Conservation (phyloP, 2,797 vertebrate genomes). For the Argya squamiceps region DNA sequence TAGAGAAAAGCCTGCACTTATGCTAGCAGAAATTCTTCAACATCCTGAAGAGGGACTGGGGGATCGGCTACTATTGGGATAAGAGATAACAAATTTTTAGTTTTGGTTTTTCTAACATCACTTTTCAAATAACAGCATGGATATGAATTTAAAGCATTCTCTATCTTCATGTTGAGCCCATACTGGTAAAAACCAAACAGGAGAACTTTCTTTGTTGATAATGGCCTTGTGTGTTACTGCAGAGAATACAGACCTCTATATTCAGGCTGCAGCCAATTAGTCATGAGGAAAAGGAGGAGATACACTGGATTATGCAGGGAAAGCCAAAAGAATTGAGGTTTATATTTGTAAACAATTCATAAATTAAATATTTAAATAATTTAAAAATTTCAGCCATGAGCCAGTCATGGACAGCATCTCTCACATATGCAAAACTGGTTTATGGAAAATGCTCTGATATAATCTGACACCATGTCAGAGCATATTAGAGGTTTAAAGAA, state of each 20-base stretch:
- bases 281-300: background rate
- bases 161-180: background rate
- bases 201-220: background rate
- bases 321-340: background rate
- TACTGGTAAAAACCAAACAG: background rate
- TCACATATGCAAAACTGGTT: background rate
- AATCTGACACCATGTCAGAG: constrained; percentile 34
- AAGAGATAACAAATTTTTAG: background rate
- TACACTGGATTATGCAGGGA: background rate
- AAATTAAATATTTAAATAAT: background rate
- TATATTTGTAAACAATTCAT: background rate
- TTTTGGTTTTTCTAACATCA: background rate
- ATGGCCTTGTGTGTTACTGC: background rate
- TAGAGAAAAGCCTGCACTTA: background rate
- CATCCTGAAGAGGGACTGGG: background rate
- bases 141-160: background rate
- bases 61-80: background rate
- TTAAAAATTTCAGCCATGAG: constrained; percentile 7
- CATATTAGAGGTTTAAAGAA: constrained; percentile 9
- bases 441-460: constrained; percentile 19
- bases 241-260: background rate
- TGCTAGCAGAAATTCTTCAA: background rate
- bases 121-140: background rate
- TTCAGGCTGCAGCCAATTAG: background rate
- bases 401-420: background rate